Percentiles rank a stretch among this genome's conserved stretches.
These are phyloP conservation scores for Sebastes jordani DNA, from an alignment of 2,797 vertebrate genomes.

Conservation along the genomic window DNA sequence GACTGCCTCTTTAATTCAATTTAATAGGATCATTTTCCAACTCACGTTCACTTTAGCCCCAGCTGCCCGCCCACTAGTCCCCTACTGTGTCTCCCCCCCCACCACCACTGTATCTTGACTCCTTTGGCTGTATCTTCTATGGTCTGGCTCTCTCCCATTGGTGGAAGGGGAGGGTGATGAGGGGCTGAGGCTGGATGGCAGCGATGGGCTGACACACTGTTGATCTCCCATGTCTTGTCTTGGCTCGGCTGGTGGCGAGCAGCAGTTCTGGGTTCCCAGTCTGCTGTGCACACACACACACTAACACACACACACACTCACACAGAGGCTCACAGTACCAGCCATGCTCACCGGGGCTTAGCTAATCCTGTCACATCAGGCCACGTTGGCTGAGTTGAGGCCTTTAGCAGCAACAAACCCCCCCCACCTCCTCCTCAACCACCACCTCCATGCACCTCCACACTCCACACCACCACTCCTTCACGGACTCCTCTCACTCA, in stretches of 20 bases:
- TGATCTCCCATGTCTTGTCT: slow-evolving; percentile 76
- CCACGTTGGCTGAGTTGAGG: slow-evolving; percentile 78
- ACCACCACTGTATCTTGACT: slow-evolving; percentile 48
- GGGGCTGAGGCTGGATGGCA: slow-evolving; percentile 60
- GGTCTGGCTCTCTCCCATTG: slow-evolving; percentile 55
- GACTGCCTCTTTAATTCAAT: slow-evolving; percentile 90
- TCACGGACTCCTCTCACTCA: slow-evolving; percentile 52
- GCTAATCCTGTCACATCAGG: slow-evolving; percentile 86
- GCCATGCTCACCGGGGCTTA: slow-evolving; percentile 83
- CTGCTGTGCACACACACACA: slow-evolving; percentile 57
- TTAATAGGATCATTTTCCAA: slow-evolving; percentile 87
- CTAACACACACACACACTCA: slow-evolving; percentile 19
- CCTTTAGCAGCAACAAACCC: slow-evolving; percentile 56
- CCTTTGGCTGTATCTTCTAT: slow-evolving; percentile 59
- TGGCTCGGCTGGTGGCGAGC: slow-evolving; percentile 79
- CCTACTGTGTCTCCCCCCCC: slow-evolving; percentile 53
- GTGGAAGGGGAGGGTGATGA: slow-evolving; percentile 50
- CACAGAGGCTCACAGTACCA: slow-evolving; percentile 68
- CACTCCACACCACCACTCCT: slow-evolving; percentile 46
- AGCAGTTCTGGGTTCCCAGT: slow-evolving; percentile 76
- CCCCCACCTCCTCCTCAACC: background rate
- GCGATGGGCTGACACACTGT: slow-evolving; percentile 69
- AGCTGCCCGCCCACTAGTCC: slow-evolving; percentile 74
- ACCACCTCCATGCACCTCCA: slow-evolving; percentile 54
- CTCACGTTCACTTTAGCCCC: slow-evolving; percentile 81